Base-by-base conservation (phyloP, 2,888 invertebrate species). In the Tolmerus cingulatus region DNA sequence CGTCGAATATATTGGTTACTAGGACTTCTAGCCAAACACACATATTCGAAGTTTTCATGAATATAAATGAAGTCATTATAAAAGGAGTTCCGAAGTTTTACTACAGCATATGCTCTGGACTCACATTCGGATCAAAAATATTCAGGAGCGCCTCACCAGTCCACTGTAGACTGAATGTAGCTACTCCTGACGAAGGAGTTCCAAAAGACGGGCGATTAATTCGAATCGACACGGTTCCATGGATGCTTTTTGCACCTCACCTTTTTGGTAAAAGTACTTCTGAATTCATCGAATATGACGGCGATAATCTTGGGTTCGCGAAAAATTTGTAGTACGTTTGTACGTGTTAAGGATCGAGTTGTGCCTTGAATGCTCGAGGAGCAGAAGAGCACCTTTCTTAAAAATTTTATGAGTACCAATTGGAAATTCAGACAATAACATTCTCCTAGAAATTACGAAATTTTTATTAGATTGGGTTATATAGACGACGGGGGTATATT, bases 11-110 rank as follows among this genome's bases (percentile, higher is more conserved):
- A 86, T 88, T 86, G 88, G 88, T 88, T 88, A 88, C 87, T 88
- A 87, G 88, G 81, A 81, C 86, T 88, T 74, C 79, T 74, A 88
- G 77, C 87, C 86, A 88, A 88, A 88, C 79, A 88, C 87, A 87
- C 79, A 88, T 88, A 86, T 88, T 79, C 86, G 74, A 88, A 87
- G 88, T 88, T 88, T 88, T 81, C 88, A 88, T 88, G 88, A 88
- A 88, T 88, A 88, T 88, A 88, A 88, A 88, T 88, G 88, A 88
- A 88, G 88, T 88, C 86, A 88, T 88, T 88, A 88, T 87, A 82
- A 40, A 40, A 88, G 86, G 76, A 86, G 86, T 81, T 86, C 81
- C 79, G 86, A 88, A 79, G 51, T 87, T 86, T 79, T 81, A 87
- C 87, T 55, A 37, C 12, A 66, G 27, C 85, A 86, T 23, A 23